A percentile compares a stretch with the other conserved stretches of the same genome.
Evolutionary conservation across 1,140 invertebrate species (phyloP).

Genomic region (Venustaconcha ellipsiformis): DNA sequence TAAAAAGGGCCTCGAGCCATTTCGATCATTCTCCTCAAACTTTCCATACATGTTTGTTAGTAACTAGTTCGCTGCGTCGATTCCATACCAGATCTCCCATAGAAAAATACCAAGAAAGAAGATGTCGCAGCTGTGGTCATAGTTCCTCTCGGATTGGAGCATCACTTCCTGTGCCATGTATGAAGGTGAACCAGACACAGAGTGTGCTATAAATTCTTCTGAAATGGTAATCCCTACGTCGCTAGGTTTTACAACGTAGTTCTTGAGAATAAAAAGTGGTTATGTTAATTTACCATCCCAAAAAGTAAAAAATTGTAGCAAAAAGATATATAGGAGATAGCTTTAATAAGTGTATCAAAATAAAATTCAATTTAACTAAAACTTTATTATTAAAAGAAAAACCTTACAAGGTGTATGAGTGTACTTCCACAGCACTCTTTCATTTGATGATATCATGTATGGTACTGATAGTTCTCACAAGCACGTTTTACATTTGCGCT

Average conservation of each 20-base stretch:
- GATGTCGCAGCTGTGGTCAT: conserved; percentile 39
- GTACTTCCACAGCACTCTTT: too few relatives aligned
- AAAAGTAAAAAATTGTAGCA: background rate
- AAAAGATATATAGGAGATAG: too few relatives aligned
- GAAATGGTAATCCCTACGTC: conserved; percentile 61
- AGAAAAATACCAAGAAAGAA: conserved; percentile 49
- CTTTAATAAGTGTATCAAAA: background rate
- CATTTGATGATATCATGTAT: background rate
- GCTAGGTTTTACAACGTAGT: conserved; percentile 51
- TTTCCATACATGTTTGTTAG: conserved; percentile 23
- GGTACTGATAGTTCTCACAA: background rate
- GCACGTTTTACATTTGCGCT: background rate
- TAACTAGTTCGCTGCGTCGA: conserved; percentile 49
- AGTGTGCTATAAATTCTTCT: conserved; percentile 47
- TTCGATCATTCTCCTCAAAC: conserved; percentile 31
- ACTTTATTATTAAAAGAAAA: too few relatives aligned
- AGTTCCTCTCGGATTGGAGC: conserved; percentile 23
- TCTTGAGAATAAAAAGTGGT: conserved; percentile 33
- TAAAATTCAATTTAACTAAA: background rate
- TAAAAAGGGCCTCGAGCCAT: conserved; percentile 41
- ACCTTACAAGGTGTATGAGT: too few relatives aligned
- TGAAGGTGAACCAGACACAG: conserved; percentile 50
- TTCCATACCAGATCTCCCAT: conserved; percentile 63
- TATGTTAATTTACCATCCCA: background rate
- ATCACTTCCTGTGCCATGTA: conserved; percentile 63